phyloP scores from a whole-genome alignment of 2,888 invertebrate species.

The Drosophila maculinotata region DNA sequence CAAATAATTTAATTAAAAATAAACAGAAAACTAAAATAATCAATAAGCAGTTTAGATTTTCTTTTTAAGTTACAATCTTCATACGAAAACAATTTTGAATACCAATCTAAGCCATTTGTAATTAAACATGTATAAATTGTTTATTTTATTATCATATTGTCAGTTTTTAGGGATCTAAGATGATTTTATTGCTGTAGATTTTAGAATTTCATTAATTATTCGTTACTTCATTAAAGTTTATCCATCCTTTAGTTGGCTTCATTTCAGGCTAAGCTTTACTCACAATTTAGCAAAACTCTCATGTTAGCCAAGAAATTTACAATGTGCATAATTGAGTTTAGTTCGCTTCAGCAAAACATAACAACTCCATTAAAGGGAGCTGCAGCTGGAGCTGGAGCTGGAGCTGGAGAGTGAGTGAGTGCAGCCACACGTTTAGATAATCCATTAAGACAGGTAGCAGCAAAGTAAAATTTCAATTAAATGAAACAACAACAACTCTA shows the following conservation, averaged over 20 bases:
- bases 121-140: no score
- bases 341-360: constrained; percentile 51
- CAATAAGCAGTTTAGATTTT: no score
- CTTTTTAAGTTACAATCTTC: no score
- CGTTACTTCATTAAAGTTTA: background rate
- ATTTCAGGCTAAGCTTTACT: constrained; percentile 4
- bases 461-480: constrained; percentile 54
- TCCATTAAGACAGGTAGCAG: constrained; percentile 54
- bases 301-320: constrained; percentile 31
- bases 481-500: constrained; percentile 23
- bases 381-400: background rate
- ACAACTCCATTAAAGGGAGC: constrained; percentile 63
- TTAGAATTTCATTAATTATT: background rate
- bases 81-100: no score
- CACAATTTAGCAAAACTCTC: constrained; percentile 22
- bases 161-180: no score
- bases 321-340: constrained; percentile 63
- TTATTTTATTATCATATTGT: no score
- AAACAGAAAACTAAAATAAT: no score
- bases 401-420: background rate
- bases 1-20: no score
- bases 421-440: constrained; percentile 34
- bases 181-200: no score
- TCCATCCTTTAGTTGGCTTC: background rate
- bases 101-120: no score